Conservation (phyloP, 2,797 vertebrate genomes). For the Pangasius djambal region DNA sequence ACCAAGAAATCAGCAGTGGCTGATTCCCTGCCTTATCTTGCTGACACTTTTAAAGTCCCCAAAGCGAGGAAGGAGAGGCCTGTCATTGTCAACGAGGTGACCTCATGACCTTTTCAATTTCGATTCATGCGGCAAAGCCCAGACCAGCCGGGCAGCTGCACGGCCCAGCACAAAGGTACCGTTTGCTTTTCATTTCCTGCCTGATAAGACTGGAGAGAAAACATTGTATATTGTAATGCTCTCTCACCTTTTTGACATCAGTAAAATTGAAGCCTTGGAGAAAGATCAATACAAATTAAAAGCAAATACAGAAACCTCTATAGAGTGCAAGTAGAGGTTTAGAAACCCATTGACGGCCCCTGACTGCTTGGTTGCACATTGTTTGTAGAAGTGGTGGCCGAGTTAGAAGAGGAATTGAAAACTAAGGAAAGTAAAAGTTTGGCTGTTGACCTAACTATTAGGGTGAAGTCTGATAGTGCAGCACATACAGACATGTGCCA, state of each 20-base stretch:
- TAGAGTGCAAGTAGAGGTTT: conserved; percentile 59
- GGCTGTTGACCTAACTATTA: neutral
- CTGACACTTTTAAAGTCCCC: conserved; percentile 77
- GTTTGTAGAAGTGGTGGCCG: conserved; percentile 64
- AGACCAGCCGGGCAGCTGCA: conserved; percentile 75
- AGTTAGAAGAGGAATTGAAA: conserved; percentile 58
- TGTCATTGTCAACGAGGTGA: conserved; percentile 81
- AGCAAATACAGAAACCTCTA: conserved; percentile 81
- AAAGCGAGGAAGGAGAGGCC: conserved; percentile 72
- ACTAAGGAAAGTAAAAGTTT: conserved; percentile 54
- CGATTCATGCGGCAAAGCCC: conserved; percentile 73
- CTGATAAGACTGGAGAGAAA: conserved; percentile 70
- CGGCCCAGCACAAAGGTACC: conserved; percentile 77
- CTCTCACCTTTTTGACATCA: conserved; percentile 78
- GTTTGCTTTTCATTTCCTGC: conserved; percentile 75
- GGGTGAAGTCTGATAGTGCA: neutral
- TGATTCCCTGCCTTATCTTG: conserved; percentile 76
- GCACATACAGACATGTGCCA: neutral
- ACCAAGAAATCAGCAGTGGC: conserved; percentile 66
- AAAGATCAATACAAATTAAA: conserved; percentile 89
- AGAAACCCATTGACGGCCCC: conserved; percentile 71
- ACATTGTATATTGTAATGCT: conserved; percentile 78
- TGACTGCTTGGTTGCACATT: conserved; percentile 62
- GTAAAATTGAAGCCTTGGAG: conserved; percentile 77
- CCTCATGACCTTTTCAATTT: conserved; percentile 85